Base-by-base conservation (phyloP, 2,888 invertebrate genomes). In the Serripes groenlandicus region DNA sequence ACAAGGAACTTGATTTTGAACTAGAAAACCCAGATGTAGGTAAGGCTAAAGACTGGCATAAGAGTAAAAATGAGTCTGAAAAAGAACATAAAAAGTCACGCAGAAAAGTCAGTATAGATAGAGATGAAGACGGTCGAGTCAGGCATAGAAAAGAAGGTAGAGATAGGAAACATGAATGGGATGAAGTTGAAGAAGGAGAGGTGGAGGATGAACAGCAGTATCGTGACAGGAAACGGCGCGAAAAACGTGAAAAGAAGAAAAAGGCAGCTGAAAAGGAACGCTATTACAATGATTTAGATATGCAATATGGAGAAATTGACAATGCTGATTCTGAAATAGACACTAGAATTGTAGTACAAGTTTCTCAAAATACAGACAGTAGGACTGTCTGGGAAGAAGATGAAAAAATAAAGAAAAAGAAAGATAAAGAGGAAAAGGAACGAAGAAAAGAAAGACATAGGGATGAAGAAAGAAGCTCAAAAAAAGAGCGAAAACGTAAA, bases 381-480 rank as follows among this genome's bases (percentile, higher is more conserved):
- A 77, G 86, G 72, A 83, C 81, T 54, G 86, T 86, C 7, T 86
- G 86, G 86, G 84, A 86, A 56, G 86, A 86, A 74, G 84, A 81
- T 60, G 84, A 86, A 68, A 79, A 64, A 75, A 72, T 80, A 26
- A 76, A 70, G 56, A 82, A 75, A 60, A 83, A 77, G 62, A 71
- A 77, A 64, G 86, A 83, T 26, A 78, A 79, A 23, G 81, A 84
- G 42, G 83, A 83, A n/a, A 81, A 74, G 72, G 84, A 72, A 54
- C 78, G 68, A 60, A 83, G 74, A 52, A 88, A 71, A 73, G 81
- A 81, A 28, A 81, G 64, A 69, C 37, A 58, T 35, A 85, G 79
- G 62, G 86, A 84, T 52, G 74, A 78, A 83, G 75, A 90, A 64
- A 75, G 81, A 54, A 84, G 85, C 56, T 78, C 52, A 60, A 86